Base-by-base conservation (phyloP, 1,140 invertebrate genomes). In the Brachionus rotundiformis region DNA sequence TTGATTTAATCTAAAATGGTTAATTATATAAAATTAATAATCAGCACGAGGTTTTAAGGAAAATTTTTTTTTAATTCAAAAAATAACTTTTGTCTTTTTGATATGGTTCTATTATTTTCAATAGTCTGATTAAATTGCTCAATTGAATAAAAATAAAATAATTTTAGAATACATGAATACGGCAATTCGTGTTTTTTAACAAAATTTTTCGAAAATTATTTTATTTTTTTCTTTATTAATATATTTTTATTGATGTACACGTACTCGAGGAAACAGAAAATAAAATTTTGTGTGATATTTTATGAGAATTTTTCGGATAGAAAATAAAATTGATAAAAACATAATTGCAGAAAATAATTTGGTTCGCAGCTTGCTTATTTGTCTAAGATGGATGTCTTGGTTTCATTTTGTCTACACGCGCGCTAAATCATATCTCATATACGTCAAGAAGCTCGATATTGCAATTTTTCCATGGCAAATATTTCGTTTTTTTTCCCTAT, bases 311-410 rank as follows among this genome's bases (percentile, higher is more conserved):
- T 63, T 29, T 29, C 27, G 25, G 29, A 10, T 29, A 23, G 2
- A 63, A 63, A 59, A 3, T 4, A 27, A 63, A 63, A 63, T 63
- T 29, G 23, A 63, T 59, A 63, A 63, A 63, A 63, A n/a, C 61
- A 63, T 63, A 29, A 33, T 13, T 63, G 61, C 61, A 63, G 61
- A 63, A 33, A 54, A 19, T 54, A 19, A n/a, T n/a, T n/a, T n/a
- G 47, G 19, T 6, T 54, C n/a, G n/a, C n/a, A n/a, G n/a, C n/a
- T 54, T 49, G n/a, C n/a, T 41, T 54, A 16, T 2, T 54, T 19
- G 47, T 54, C 47, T 54, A 54, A 54, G 16, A 54, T 54, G 47
- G 47, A 54, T 54, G 47, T 54, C 47, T 54, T 19, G 6, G 7
- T 54, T 54, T 54, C 8, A 7, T 54, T 54, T 54, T 19, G 16